These are phyloP conservation scores for Venustoraphidia nigricollis DNA, from an alignment of 2,888 invertebrate genomes.

Conservation along the genomic window DNA sequence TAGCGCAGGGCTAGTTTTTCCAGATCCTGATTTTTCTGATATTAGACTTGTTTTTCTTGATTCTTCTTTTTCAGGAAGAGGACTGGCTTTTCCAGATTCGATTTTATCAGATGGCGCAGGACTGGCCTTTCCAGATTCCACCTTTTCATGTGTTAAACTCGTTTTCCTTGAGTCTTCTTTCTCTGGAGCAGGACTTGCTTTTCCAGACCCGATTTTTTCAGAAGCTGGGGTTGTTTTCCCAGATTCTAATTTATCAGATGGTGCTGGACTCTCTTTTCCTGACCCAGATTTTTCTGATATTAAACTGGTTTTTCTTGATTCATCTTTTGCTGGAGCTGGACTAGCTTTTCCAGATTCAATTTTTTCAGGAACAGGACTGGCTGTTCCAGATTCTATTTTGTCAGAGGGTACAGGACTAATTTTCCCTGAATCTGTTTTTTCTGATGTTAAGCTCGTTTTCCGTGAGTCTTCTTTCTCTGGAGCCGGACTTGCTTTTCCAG, in stretches of 20 bases:
- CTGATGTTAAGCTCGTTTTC: constrained; percentile 1
- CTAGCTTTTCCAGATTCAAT: constrained; percentile 2
- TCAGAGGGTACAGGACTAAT: background rate
- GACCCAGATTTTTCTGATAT: background rate
- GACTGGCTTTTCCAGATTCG: constrained; percentile 5
- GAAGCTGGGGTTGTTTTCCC: constrained; percentile 33
- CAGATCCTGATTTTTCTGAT: background rate
- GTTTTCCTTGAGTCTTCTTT: constrained; percentile 12
- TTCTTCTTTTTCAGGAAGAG: constrained; percentile 2
- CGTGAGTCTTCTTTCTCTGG: constrained; percentile 7
- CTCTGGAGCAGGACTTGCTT: constrained; percentile 21
- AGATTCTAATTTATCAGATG: constrained; percentile 18
- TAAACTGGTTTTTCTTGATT: constrained; percentile 4
- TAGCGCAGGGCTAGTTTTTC: background rate
- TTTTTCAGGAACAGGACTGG: constrained; percentile 3
- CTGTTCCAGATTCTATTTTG: constrained; percentile 3
- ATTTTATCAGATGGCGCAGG: constrained; percentile 13
- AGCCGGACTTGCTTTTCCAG: background rate
- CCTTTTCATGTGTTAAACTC: constrained; percentile 17
- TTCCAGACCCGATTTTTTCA: constrained; percentile 30
- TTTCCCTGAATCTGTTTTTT: background rate
- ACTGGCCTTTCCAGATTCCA: constrained; percentile 13
- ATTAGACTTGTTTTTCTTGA: constrained; percentile 3
- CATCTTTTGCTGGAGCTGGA: constrained; percentile 1
- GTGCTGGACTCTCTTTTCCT: background rate